Percentiles rank a stretch among this genome's conserved stretches.
phyloP scores from a whole-genome alignment of 1,140 invertebrate species.

The Trachymyrmex cornetzi region DNA sequence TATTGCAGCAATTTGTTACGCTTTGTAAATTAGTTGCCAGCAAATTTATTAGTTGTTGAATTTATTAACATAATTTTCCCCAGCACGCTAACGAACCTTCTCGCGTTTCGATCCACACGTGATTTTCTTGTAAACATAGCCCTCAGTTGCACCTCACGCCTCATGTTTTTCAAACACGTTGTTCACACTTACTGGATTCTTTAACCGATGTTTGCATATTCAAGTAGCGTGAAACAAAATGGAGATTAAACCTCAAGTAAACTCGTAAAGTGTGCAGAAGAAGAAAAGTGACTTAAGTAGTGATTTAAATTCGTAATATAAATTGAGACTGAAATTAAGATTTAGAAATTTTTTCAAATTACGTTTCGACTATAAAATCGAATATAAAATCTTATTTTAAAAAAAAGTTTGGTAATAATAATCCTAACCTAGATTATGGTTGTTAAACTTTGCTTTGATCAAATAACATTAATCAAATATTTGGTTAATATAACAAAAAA shows the following conservation, averaged over 20 bases:
- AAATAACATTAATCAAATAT: no score
- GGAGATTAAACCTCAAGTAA: conserved; percentile 20
- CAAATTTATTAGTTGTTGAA: conserved; percentile 61
- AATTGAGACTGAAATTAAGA: conserved; percentile 17
- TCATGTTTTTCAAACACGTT: conserved; percentile 26
- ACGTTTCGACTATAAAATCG: neutral
- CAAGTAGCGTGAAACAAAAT: conserved; percentile 19
- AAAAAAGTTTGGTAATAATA: neutral
- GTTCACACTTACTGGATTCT: conserved; percentile 16
- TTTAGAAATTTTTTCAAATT: conserved; percentile 2
- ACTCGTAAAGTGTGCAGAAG: neutral
- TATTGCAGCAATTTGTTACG: conserved; percentile 44
- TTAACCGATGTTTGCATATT: conserved; percentile 55
- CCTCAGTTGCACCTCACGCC: neutral
- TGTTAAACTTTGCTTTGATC: no score
- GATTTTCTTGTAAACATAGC: conserved; percentile 42
- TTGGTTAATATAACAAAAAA: no score
- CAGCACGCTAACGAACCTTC: conserved; percentile 39
- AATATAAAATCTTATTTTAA: neutral
- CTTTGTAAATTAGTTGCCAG: conserved; percentile 55
- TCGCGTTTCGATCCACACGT: conserved; percentile 52
- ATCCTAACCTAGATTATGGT: no score
- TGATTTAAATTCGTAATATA: conserved; percentile 15
- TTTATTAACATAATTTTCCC: conserved; percentile 57
- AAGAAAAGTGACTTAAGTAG: neutral